A percentile compares a stretch with the other conserved stretches of the same genome.
Conservation (phyloP, 2,888 invertebrate genomes). For the Drosophila lacicola region DNA sequence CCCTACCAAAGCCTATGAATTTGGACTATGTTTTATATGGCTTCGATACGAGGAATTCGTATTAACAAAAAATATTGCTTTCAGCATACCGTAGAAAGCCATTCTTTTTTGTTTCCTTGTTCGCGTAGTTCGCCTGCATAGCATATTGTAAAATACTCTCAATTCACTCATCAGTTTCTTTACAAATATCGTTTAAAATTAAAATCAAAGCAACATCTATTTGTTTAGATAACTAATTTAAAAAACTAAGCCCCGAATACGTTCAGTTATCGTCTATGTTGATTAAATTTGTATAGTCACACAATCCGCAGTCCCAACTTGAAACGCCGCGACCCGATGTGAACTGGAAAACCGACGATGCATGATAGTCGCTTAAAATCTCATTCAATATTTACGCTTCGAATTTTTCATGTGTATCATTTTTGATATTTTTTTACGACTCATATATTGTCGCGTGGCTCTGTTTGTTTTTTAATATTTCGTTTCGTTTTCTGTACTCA, state of each 20-base stretch:
- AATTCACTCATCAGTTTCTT: too few species aligned
- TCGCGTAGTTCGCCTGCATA: too few species aligned
- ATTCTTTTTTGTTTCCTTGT: too few species aligned
- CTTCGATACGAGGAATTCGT: too few species aligned
- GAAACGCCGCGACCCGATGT: slow-evolving; percentile 9
- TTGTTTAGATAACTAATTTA: neutral
- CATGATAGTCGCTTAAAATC: slow-evolving; percentile 72
- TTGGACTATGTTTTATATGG: too few species aligned
- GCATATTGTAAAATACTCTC: too few species aligned
- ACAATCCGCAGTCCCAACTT: slow-evolving; percentile 17
- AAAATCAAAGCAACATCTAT: neutral
- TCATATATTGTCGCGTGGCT: slow-evolving; percentile 12
- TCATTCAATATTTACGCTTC: slow-evolving; percentile 76
- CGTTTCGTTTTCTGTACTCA: slow-evolving; percentile 12
- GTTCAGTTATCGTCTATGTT: slow-evolving; percentile 10
- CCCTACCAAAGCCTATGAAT: too few species aligned
- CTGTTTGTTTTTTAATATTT: slow-evolving; percentile 15
- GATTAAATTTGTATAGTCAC: slow-evolving; percentile 25
- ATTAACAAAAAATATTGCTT: too few species aligned
- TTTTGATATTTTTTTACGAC: slow-evolving; percentile 45
- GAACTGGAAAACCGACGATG: slow-evolving; percentile 46
- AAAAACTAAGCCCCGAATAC: slow-evolving; percentile 20
- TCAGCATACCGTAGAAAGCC: too few species aligned
- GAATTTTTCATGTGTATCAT: slow-evolving; percentile 61
- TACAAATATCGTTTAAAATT: too few species aligned